Percentiles rank a stretch among this genome's conserved stretches.
Evolutionary conservation across 1,140 invertebrate genomes (phyloP).

Genomic region (Agrypnia vestita): DNA sequence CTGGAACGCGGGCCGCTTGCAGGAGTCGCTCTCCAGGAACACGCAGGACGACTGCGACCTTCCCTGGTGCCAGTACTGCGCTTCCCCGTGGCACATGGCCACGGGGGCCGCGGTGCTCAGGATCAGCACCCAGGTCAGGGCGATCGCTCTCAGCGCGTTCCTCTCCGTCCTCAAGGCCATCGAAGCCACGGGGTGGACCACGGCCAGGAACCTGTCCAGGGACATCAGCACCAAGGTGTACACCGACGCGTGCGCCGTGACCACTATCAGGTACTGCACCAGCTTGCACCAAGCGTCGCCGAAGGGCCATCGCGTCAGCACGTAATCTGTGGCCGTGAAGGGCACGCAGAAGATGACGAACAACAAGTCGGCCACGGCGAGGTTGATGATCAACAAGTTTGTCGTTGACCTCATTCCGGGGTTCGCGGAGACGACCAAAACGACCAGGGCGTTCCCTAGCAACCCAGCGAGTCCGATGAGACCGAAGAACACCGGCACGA

Average conservation of each 20-base stretch:
- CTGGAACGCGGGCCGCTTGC: constrained; percentile 80
- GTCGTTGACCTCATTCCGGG: constrained; percentile 94
- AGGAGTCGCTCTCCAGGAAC: constrained; percentile 80
- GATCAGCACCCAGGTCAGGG: constrained; percentile 87
- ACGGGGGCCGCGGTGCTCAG: constrained; percentile 84
- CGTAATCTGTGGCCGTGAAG: constrained; percentile 92
- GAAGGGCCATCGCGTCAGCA: constrained; percentile 91
- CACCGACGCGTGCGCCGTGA: constrained; percentile 94
- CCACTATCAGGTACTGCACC: constrained; percentile 84
- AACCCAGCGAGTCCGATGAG: constrained; percentile 91
- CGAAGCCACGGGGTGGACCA: constrained; percentile 93
- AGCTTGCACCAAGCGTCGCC: constrained; percentile 93
- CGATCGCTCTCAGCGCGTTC: constrained; percentile 86
- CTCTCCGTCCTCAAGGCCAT: constrained; percentile 90
- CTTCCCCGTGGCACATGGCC: constrained; percentile 85
- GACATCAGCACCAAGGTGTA: constrained; percentile 97
- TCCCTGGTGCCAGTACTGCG: constrained; percentile 77
- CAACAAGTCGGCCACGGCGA: constrained; percentile 91
- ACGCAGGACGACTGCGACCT: constrained; percentile 78
- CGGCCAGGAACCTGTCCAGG: constrained; percentile 93
- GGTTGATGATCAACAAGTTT: constrained; percentile 92
- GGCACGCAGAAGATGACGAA: constrained; percentile 98
- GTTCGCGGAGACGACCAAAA: constrained; percentile 89
- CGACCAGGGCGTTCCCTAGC: constrained; percentile 90
- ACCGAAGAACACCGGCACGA: constrained; percentile 91